Base-by-base conservation (phyloP, 23 tunicate genomes). In the Aplidium turbinatum region DNA sequence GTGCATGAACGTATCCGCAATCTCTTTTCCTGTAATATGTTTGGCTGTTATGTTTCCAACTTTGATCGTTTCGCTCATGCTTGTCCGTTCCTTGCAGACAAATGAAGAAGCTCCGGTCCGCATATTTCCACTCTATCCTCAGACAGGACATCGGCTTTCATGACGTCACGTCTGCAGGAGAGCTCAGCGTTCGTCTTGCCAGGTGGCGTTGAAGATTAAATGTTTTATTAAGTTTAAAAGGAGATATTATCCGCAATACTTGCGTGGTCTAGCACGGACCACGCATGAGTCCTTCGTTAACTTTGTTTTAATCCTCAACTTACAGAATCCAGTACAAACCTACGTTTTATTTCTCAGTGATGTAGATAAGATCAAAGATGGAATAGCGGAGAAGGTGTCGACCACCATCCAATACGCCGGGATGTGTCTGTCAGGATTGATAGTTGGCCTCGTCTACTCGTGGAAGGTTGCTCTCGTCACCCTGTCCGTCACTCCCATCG, bases 401-500 rank as follows among this genome's bases (percentile, higher is more conserved):
- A 33, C 78, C 4, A 40, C 58, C 1, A 42, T 94, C 23, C 99
- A 94, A 68, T 73, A 87, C 65, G 0, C 67, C 33, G 60, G 80
- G 53, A 78, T 86, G 94, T 45, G 69, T 6, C 35, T 78, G 16
- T 38, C 73, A 50, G 99, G 99, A 6, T 36, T 89, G 1, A 57
- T 68, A 16, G 57, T 95, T 1, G 99, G 93, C 3, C 65, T 95
- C n/a, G 58, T 73, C 19, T 87, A 67, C 51, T 90, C 96, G 1
- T 95, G 99, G 99, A 88, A 90, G 72, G 75, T 95, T 40, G 79
- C 92, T 16, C 77, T 95, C 22, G 99, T 89, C 22, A 65, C 86
- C 11, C 61, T 88, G 31, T 80, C 92, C 33, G 86, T 83, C 0
- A 34, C 96, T 2, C 99, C 99, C 0, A 55, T 95, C 4, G 58